Base-by-base conservation (phyloP, 2,797 vertebrate genomes). In the Australoheros facetus region DNA sequence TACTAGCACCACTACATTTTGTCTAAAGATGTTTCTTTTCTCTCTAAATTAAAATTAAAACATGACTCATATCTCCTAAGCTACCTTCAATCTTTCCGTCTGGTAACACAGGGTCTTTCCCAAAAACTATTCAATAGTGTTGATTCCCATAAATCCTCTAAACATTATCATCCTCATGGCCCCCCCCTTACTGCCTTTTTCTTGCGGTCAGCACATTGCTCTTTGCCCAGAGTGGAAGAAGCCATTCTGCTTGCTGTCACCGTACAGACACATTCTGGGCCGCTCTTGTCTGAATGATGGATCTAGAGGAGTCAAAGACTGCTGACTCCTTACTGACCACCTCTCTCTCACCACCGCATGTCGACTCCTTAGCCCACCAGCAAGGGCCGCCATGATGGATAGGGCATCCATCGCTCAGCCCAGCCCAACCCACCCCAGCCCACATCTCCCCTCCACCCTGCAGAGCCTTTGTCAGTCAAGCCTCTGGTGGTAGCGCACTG, bases 291-390 rank as follows among this genome's bases (percentile, higher is more conserved):
- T 73, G 73, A 79, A 93, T 95, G 96, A 96, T 95, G 91, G 93
- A 96, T 96, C 91, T 93, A 83, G 79, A 91, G 81, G 77, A 90
- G 91, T 91, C 92, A 92, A 82, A 94, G 92, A 95, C 86, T 95
- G 95, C 94, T 95, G 95, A 95, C 94, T 95, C 92, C 84, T 92
- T 84, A 87, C 93, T 92, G 94, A 93, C 95, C 92, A 90, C 79
- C 92, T 88, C 92, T 95, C 92, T 91, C 92, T 95, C 93, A 94
- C 90, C 90, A 74, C 85, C 78, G 39, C 89, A 71, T 83, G 87
- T 93, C 90, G 81, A 71, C 87, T 89, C 90, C 88, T 88, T 74
- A 86, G 87, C 90, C 91, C 92, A 88, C 91, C 89, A 90, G 88
- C 87, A 84, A 88, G 84, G 85, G 82, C 88, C 72, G 64, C 88